These are phyloP conservation scores for Eulacestoma nigropectus DNA, from an alignment of 2,113 vertebrate genomes.

Conservation along the genomic window DNA sequence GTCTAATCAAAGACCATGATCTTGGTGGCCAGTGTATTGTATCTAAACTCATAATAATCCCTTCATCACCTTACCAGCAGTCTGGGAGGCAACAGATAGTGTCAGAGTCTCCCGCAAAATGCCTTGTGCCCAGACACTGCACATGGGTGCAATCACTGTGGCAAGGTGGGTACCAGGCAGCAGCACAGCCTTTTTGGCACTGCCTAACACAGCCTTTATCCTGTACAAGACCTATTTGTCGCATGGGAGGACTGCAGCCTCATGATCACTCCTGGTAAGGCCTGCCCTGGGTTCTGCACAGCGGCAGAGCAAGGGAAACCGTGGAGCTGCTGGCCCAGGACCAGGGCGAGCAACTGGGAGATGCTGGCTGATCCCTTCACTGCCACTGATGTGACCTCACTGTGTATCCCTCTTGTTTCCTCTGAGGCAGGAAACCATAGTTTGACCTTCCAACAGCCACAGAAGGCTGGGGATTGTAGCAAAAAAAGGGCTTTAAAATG, in stretches of 20 bases:
- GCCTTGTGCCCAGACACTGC: neutral
- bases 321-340: neutral
- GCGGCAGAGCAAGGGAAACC: neutral
- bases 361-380: neutral
- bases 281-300: neutral
- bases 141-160: accelerated
- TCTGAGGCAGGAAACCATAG: neutral
- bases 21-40: neutral
- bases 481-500: neutral
- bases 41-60: neutral
- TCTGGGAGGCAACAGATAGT: neutral
- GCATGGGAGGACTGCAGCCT: neutral
- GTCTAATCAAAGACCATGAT: neutral
- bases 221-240: accelerated
- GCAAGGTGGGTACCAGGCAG: neutral
- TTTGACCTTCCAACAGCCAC: neutral
- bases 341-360: neutral
- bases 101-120: neutral
- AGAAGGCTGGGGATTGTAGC: neutral
- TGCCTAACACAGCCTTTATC: neutral
- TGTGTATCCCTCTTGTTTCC: neutral
- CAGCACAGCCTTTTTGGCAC: neutral
- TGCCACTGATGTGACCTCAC: neutral
- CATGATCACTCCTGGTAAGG: neutral
- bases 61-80: neutral